Evolutionary conservation across 2,888 invertebrate genomes (phyloP).

Genomic region (Itoplectis maculator): DNA sequence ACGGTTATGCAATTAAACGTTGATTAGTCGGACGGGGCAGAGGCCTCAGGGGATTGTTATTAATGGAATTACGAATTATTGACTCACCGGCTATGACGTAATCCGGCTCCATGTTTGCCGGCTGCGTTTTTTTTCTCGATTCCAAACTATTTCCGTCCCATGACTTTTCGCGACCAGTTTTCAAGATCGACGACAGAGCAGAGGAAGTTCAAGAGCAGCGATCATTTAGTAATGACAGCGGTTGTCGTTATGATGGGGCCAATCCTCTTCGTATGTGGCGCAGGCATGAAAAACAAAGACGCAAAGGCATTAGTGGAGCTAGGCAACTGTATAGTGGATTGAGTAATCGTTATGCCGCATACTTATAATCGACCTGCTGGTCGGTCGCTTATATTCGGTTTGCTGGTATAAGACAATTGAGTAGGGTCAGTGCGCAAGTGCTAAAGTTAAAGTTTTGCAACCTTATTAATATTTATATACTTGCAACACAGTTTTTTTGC

Average conservation of each 20-base stretch:
- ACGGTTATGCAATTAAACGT: not conserved
- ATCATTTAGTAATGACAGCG: not conserved
- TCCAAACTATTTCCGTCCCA: constrained; percentile 17
- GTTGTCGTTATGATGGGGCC: constrained; percentile 21
- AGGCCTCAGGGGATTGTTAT: not conserved
- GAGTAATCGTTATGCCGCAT: not conserved
- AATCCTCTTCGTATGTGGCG: constrained; percentile 49
- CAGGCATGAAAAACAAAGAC: constrained; percentile 52
- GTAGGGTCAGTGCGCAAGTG: too few relatives aligned
- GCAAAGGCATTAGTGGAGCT: constrained; percentile 45
- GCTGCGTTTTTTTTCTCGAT: constrained; percentile 6
- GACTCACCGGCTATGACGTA: constrained; percentile 70
- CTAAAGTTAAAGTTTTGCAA: too few relatives aligned
- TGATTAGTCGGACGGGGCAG: constrained; percentile 5
- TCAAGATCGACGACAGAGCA: not conserved
- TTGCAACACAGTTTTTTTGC: too few relatives aligned
- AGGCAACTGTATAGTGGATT: not conserved
- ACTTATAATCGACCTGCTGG: not conserved
- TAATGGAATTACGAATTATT: not conserved
- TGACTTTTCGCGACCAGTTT: not conserved
- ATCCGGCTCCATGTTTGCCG: constrained; percentile 68
- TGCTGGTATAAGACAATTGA: not conserved
- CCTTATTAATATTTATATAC: too few relatives aligned
- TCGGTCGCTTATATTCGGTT: not conserved
- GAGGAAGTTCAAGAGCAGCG: constrained; percentile 9